Base-by-base conservation (phyloP, 1,140 invertebrate species). In the Leptinotarsa texana region DNA sequence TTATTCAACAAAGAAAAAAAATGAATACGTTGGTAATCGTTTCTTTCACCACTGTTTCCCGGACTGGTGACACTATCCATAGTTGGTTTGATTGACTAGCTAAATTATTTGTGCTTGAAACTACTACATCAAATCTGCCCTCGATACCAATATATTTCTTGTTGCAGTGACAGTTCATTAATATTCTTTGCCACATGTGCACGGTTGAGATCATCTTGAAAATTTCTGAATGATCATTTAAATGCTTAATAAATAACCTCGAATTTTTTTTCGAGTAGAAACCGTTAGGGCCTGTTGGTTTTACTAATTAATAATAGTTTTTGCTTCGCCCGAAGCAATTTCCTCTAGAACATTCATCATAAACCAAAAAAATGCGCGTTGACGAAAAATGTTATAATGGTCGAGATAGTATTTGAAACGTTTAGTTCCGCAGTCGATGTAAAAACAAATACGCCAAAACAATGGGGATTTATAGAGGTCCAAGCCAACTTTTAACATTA, bases 281-380 rank as follows among this genome's bases (percentile, higher is more conserved):
- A 57, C 51, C 13, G 51, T 57, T 57, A 57, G 17, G 51, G 51
- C 15, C 27, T 33, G 27, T 66, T 33, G 63, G 22, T 15, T 66
- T 66, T 24, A 66, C 21, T 33, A 66, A 66, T 66, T 66, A 66
- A 21, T 66, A 21, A 66, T 21, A 66, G n/a, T 66, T 66, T 66
- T 66, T 66, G 27, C 22, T 21, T 66, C 21, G 17, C 15, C n/a
- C 61, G 22, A 22, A 66, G 24, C 13, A 66, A 66, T 66, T 66
- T 66, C 24, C 63, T 66, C 17, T 22, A 15, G 27, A 66, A 11
- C 63, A 33, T 66, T 66, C 27, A 33, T 66, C 63, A 66, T 33
- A 15, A 57, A 57, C 2, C 51, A 24, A 66, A 66, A 27, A 33
- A 66, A 13, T 22, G n/a, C 63, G 15, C 63, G 63, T 24, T 24